Base-by-base conservation (phyloP, 2,888 invertebrate genomes). In the Cyrtodaria siliqua region DNA sequence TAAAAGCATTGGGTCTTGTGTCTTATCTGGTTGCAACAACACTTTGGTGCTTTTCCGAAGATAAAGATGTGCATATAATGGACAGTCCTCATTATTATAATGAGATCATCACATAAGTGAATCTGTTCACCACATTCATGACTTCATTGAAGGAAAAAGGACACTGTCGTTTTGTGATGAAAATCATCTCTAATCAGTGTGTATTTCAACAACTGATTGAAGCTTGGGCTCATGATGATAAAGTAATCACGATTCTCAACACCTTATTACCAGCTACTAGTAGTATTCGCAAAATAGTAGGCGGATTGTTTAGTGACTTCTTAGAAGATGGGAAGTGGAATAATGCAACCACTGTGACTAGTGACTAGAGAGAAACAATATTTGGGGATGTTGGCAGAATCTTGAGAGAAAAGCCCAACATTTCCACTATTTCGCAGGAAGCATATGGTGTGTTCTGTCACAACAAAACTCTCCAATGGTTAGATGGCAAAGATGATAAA, bases 1-100 rank as follows among this genome's bases (percentile, higher is more conserved):
- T 66, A n/a, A 75, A 74, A 55, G 74, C 82, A 14, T 52, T 81
- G 4, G 80, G 80, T 27, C 61, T 81, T 3, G 24, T 81, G 18
- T 44, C 57, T 40, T 20, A 61, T 12, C 38, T 71, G 12, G 29
- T 76, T n/a, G 71, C 76, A 8, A 27, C 29, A 20, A 66, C 76
- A 38, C 53, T 70, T 24, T 62, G 68, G 68, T 20, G 24, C 8
- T 55, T 77, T 16, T 53, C 63, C 23, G 68, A 68, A 60, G 40
- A 57, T 55, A 73, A 66, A 57, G 55, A 49, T 38, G 60, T 68
- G n/a, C 67, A 74, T 47, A 66, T 78, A 18, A 23, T 78, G 9
- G 79, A 79, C 24, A 66, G 49, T 40, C 14, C 38, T 14, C n/a
- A 24, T 29, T 50, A 55, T 61, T 75, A 60, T 27, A 49, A 14